A percentile compares a stretch with the other conserved stretches of the same genome.
phyloP scores from a whole-genome alignment of 2,888 invertebrate genomes.

The Xylota segnis region DNA sequence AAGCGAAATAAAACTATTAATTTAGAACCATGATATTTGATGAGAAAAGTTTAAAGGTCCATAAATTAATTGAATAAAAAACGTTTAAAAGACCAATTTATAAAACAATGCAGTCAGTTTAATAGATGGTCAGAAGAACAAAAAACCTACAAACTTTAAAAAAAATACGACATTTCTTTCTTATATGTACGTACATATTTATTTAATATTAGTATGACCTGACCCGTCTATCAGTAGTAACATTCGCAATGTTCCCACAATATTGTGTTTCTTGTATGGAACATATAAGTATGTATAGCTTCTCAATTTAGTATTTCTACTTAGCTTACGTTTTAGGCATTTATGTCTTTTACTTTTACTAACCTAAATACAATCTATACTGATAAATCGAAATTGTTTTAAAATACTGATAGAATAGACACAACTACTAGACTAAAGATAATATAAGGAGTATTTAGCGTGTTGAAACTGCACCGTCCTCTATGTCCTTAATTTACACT shows the following conservation, averaged over 20 bases:
- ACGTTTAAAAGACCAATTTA: no score
- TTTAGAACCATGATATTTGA: not conserved
- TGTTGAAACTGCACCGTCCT: no score
- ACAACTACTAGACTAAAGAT: no score
- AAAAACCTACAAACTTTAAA: no score
- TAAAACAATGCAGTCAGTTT: no score
- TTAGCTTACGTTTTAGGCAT: conserved; percentile 1
- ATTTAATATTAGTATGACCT: no score
- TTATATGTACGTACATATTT: no score
- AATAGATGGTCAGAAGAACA: no score
- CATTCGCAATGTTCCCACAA: not conserved
- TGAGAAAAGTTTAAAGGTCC: not conserved
- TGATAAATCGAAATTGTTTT: not conserved
- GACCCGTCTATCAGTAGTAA: not conserved
- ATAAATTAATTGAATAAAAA: not conserved
- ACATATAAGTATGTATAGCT: not conserved
- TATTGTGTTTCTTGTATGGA: not conserved
- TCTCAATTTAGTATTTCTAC: not conserved
- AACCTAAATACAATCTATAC: not conserved
- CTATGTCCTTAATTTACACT: no score
- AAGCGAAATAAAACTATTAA: not conserved
- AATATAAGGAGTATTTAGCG: no score
- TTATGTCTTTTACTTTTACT: conserved; percentile 9
- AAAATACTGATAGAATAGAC: not conserved
- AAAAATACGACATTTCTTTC: no score